phyloP scores from a whole-genome alignment of 2,888 invertebrate genomes.

The Cosmia trapezina region DNA sequence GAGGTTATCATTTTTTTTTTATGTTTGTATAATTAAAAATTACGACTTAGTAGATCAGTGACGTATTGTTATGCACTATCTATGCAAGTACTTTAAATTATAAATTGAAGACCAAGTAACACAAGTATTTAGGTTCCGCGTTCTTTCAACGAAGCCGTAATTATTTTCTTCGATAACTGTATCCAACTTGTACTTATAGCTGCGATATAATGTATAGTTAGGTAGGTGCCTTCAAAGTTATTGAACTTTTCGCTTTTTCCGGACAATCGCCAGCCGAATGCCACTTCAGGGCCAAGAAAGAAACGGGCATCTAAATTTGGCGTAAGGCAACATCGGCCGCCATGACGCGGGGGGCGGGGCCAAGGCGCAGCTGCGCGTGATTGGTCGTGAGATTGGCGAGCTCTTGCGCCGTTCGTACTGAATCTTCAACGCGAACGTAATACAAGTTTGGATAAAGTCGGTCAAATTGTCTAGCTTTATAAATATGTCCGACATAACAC shows the following conservation, averaged over 20 bases:
- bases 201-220: neutral
- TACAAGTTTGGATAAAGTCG: constrained; percentile 60
- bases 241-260: constrained; percentile 65
- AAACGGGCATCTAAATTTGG: constrained; percentile 85
- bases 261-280: constrained; percentile 55
- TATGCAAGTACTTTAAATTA: neutral
- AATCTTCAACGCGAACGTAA: constrained; percentile 71
- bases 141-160: neutral
- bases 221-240: constrained; percentile 41
- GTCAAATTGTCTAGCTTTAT: constrained; percentile 43
- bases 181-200: neutral
- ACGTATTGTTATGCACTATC: neutral
- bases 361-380: constrained; percentile 77
- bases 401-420: constrained; percentile 71
- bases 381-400: constrained; percentile 84
- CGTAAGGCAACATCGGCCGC: constrained; percentile 84
- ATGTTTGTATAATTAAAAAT: neutral
- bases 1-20: too few species aligned
- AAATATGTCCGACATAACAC: constrained; percentile 30
- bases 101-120: neutral
- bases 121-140: neutral
- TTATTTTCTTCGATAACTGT: neutral
- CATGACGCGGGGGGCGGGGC: constrained; percentile 87
- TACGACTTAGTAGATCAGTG: too few species aligned
- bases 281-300: constrained; percentile 74